Evolutionary conservation across 2,888 invertebrate genomes (phyloP).

Genomic region (Spodoptera picta): DNA sequence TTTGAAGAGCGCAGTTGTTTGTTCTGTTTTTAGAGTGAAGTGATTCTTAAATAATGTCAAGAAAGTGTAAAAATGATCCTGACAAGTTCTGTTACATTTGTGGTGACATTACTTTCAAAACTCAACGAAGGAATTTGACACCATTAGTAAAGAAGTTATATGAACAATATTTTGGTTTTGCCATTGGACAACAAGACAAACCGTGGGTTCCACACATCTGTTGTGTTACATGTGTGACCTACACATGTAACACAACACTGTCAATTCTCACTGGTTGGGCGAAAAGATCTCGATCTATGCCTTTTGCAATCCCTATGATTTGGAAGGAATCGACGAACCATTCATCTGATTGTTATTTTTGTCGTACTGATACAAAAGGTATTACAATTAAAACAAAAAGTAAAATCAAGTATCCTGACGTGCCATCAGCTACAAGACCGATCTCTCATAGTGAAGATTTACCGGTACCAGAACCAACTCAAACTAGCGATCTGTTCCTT

Average conservation of each 20-base stretch:
- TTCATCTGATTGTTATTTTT: constrained; percentile 20
- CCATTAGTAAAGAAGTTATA: constrained; percentile 1
- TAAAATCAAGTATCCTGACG: background rate
- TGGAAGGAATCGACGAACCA: constrained; percentile 25
- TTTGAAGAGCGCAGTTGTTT: constrained; percentile 1
- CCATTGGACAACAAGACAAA: constrained; percentile 32
- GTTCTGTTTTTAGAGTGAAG: constrained; percentile 6
- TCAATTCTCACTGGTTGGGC: constrained; percentile 12
- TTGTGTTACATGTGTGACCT: constrained; percentile 43
- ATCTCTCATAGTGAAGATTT: constrained; percentile 3
- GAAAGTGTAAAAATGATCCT: constrained; percentile 39
- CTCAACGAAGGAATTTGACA: constrained; percentile 32
- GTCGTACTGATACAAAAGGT: constrained; percentile 7
- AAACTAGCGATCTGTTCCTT: background rate
- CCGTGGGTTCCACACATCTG: constrained; percentile 37
- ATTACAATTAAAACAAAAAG: constrained; percentile 4
- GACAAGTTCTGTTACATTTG: constrained; percentile 38
- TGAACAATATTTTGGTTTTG: constrained; percentile 3
- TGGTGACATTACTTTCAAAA: constrained; percentile 35
- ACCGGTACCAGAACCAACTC: constrained; percentile 6
- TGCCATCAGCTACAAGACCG: constrained; percentile 7
- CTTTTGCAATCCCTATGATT: constrained; percentile 36
- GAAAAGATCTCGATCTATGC: constrained; percentile 40
- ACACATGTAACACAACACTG: no score
- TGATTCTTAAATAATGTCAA: constrained; percentile 29